These are phyloP conservation scores for Ammodramus savannarum DNA, from an alignment of 2,113 vertebrate genomes.

Conservation along the genomic window DNA sequence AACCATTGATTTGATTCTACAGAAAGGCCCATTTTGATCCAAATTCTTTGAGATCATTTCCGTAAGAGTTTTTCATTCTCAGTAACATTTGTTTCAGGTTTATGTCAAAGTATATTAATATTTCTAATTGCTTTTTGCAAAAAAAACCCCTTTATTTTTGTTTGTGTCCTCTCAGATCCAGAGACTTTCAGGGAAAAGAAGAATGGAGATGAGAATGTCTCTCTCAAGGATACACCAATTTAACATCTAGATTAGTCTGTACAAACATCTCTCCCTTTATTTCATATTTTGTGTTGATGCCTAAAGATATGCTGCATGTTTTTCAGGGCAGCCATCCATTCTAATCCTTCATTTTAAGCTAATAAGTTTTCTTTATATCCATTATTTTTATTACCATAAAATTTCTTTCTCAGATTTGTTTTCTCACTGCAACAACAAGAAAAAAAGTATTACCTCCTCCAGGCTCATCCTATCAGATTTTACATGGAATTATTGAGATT, in stretches of 20 bases:
- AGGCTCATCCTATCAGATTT: neutral
- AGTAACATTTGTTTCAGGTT: neutral
- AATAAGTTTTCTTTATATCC: neutral
- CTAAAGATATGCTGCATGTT: neutral
- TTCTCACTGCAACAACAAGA: neutral
- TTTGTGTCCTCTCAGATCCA: neutral
- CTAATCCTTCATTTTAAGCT: neutral
- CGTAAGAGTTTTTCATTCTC: neutral
- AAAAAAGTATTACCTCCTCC: fast-evolving
- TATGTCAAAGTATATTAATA: neutral
- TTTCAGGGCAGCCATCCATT: neutral
- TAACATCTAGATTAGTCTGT: neutral
- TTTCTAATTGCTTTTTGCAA: neutral
- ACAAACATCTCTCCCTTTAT: neutral
- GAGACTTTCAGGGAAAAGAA: neutral
- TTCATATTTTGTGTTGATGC: neutral
- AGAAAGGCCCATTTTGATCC: neutral
- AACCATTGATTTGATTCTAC: neutral
- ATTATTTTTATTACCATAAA: neutral
- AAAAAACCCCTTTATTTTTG: neutral
- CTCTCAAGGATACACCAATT: neutral
- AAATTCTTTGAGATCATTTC: neutral
- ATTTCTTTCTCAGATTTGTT: neutral
- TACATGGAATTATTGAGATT: neutral
- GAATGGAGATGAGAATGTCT: neutral